phyloP scores from a whole-genome alignment of 2,113 vertebrate genomes.

The Otus sunia region DNA sequence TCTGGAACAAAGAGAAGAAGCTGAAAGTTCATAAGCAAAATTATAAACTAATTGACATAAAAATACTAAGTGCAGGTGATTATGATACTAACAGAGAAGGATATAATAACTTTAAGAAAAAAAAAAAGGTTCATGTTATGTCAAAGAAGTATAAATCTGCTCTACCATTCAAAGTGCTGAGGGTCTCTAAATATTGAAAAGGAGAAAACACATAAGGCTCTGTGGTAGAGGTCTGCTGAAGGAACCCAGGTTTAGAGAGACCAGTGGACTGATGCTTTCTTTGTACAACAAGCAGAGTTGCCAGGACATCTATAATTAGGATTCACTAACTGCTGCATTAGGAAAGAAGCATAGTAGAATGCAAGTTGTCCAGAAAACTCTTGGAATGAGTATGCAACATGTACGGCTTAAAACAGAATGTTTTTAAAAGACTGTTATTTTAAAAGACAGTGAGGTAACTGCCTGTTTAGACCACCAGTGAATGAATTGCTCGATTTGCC shows the following conservation, averaged over 20 bases:
- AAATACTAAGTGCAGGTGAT: not conserved
- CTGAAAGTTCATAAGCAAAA: not conserved
- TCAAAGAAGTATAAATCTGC: not conserved
- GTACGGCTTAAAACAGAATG: not conserved
- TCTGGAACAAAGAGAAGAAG: not conserved
- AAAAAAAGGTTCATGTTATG: rapidly evolving
- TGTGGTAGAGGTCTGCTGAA: not conserved
- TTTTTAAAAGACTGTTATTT: not conserved
- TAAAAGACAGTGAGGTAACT: not conserved
- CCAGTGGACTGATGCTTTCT: not conserved
- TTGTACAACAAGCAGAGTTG: not conserved
- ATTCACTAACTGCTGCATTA: not conserved
- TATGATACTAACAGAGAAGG: not conserved
- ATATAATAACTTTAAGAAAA: not conserved
- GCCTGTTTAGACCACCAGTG: not conserved
- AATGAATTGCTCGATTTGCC: not conserved
- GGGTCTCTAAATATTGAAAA: not conserved
- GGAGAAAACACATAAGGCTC: not conserved
- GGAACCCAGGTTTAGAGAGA: not conserved
- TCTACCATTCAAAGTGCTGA: not conserved
- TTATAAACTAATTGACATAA: not conserved
- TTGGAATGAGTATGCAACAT: not conserved
- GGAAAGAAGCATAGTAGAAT: not conserved
- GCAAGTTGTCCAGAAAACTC: not conserved
- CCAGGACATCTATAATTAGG: not conserved